A percentile compares a stretch with the other conserved stretches of the same genome.
These are phyloP conservation scores for Columba livia DNA, from an alignment of 2,113 vertebrate genomes.

Conservation along the genomic window DNA sequence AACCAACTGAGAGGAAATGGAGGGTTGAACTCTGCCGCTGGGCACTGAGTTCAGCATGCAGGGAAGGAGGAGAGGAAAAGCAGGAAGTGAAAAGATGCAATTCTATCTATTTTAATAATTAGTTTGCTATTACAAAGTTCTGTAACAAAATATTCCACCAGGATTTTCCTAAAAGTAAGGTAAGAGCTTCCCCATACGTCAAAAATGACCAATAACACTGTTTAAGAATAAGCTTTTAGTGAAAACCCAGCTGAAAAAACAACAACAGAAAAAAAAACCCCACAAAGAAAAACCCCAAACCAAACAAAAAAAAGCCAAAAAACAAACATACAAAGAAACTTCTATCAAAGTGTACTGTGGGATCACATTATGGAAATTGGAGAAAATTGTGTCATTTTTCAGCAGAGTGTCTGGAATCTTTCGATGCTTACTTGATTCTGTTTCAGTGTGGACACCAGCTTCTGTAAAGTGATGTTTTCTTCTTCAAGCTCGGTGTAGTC, in stretches of 20 bases:
- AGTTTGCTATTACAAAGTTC: neutral
- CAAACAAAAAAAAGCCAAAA: neutral
- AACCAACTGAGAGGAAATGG: neutral
- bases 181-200: neutral
- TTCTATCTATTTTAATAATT: neutral
- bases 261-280: neutral
- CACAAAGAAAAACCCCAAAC: neutral
- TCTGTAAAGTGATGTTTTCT: constrained; percentile 97
- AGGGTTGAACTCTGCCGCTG: neutral
- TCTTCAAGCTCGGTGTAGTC: constrained; percentile 98
- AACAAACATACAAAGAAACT: neutral
- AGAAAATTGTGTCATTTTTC: neutral
- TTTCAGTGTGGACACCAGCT: constrained; percentile 92
- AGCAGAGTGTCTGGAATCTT: neutral
- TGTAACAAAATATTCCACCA: neutral
- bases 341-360: fast-evolving
- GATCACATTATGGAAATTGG: neutral
- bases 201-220: neutral
- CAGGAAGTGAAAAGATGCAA: neutral
- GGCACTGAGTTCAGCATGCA: fast-evolving
- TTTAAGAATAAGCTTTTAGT: neutral
- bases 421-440: constrained; percentile 88
- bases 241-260: neutral
- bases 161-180: neutral
- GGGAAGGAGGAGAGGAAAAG: neutral